Evolutionary conservation across 2,888 invertebrate species (phyloP), one percentile per base, ranked within the genome.

Genomic region (Cabera pusaria): DNA sequence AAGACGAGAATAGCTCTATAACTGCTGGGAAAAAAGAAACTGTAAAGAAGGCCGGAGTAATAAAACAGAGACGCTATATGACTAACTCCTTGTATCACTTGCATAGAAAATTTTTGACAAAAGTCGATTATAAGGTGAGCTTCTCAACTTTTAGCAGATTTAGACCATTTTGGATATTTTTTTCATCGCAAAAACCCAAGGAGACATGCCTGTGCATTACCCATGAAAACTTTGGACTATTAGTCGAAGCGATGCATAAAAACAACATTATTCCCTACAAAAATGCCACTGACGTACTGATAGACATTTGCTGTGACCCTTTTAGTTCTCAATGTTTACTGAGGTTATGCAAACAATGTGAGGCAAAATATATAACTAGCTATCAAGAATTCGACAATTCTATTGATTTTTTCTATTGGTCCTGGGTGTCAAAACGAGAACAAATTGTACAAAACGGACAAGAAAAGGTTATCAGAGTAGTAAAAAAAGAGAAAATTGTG

Each of bases 81-180:
- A 16, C 16, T 5, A 16, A 16, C 16, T 16, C 16, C 16, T 16
- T 16, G 5, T 16, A 16, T 5, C 16, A 16, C 16, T 16, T 16
- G 5, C 16, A 36, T 22, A 36, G 27, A 24, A 25, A 25, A 25
- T 25, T 26, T 26, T 18, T 26, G 4, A 20, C 6, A 25, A 35
- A 8, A 35, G 34, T 35, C 20, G 20, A 35, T 25, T 35, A 35
- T 11, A 35, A 26, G 26, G 9, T 35, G 11, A 26, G 34, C 20
- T 35, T 35, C 9, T n/a, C 34, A 25, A 26, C 26, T 18, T 35
- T 26, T 25, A 7, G 23, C 5, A 23, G 23, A 23, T 23, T 23
- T 4, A 23, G 23, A 9, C 23, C 23, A 7, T 23, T 23, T 23
- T 23, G 23, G 23, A 23, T 23, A 3, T 9, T 4, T 1, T 23